Percentiles rank a stretch among this genome's conserved stretches.
These are phyloP conservation scores for Progne subis DNA, from an alignment of 2,113 vertebrate species.

Conservation along the genomic window DNA sequence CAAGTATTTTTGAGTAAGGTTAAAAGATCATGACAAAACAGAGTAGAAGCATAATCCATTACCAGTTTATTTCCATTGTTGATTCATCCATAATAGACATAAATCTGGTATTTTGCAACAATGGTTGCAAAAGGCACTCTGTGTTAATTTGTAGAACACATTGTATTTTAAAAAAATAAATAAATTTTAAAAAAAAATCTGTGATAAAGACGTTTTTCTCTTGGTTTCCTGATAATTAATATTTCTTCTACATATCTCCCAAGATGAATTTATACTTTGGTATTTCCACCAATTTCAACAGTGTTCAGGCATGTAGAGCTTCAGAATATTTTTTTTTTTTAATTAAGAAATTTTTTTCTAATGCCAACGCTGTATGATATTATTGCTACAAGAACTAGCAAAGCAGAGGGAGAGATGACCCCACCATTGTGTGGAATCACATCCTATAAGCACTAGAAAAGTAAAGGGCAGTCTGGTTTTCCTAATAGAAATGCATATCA, in stretches of 20 bases:
- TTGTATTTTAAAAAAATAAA: neutral
- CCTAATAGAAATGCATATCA: neutral
- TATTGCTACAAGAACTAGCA: neutral
- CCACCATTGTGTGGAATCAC: neutral
- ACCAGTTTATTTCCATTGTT: neutral
- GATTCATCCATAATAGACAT: neutral
- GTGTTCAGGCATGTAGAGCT: neutral
- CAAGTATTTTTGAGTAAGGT: neutral
- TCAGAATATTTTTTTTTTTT: neutral
- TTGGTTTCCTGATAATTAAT: conserved; percentile 16
- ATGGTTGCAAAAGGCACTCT: neutral
- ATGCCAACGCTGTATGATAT: neutral
- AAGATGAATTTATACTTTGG: conserved; percentile 35
- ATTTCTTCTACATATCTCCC: neutral
- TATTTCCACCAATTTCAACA: conserved; percentile 7
- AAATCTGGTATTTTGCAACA: neutral
- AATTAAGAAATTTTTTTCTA: neutral
- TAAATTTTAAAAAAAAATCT: neutral
- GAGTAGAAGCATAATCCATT: neutral
- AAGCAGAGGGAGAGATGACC: neutral
- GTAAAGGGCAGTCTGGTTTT: neutral
- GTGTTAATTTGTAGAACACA: neutral
- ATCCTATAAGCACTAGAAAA: neutral
- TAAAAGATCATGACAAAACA: neutral
- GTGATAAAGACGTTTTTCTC: neutral